Conservation (phyloP, 2,888 invertebrate species). For the Drosophila kanekoi region DNA sequence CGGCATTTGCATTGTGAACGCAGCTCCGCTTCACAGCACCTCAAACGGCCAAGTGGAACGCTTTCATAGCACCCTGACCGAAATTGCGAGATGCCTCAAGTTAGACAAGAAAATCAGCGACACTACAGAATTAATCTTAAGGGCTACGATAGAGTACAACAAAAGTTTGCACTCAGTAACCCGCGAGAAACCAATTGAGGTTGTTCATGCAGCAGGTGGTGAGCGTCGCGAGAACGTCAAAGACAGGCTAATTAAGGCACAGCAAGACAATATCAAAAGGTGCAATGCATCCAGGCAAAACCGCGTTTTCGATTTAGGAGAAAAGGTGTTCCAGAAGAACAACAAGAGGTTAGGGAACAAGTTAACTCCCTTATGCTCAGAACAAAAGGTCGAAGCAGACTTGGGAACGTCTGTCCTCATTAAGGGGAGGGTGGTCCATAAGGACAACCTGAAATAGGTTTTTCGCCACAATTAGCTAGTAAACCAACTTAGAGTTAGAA, state of each 20-base stretch:
- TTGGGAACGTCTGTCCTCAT: no score
- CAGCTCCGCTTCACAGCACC: slow-evolving; percentile 1
- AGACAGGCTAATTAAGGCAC: slow-evolving; percentile 2
- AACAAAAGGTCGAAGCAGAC: neutral
- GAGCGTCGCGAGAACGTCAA: neutral
- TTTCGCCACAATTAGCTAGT: no score
- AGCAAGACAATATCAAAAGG: slow-evolving; percentile 5
- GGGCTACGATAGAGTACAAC: no score
- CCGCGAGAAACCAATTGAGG: neutral
- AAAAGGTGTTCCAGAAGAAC: slow-evolving; percentile 1
- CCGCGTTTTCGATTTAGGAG: slow-evolving; percentile 4
- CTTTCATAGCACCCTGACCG: neutral
- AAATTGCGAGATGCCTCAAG: no score
- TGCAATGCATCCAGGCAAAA: neutral
- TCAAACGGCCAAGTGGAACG: slow-evolving; percentile 6
- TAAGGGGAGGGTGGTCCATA: no score
- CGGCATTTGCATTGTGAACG: neutral
- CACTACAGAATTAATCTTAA: slow-evolving; percentile 1
- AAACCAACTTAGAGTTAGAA: no score
- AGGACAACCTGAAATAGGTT: no score
- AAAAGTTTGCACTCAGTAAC: no score
- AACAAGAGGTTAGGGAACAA: slow-evolving; percentile 4
- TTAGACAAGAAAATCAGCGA: neutral
- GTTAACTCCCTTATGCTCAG: neutral
- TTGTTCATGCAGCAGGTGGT: neutral